Percentiles rank a stretch among this genome's conserved stretches.
phyloP scores from a whole-genome alignment of 2,888 invertebrate species.

The Notodonta dromedarius region DNA sequence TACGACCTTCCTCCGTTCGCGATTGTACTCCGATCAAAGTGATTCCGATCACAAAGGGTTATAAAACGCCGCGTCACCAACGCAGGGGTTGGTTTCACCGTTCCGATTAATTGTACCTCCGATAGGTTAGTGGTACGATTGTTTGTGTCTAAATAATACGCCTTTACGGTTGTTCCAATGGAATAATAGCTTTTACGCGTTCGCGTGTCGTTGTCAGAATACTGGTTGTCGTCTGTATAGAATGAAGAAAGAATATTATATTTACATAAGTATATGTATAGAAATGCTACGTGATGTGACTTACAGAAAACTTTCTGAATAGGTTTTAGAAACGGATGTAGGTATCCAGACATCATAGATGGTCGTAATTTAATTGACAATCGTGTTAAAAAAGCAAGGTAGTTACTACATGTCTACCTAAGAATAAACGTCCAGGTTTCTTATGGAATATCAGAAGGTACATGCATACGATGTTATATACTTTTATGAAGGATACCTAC shows the following conservation, averaged over 20 bases:
- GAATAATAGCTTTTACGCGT: slow-evolving; percentile 31
- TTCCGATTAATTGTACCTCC: slow-evolving; percentile 67
- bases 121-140: slow-evolving; percentile 39
- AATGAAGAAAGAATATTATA: slow-evolving; percentile 8
- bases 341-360: no score
- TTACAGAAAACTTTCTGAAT: no score
- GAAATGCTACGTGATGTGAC: background rate
- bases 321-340: no score
- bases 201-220: slow-evolving; percentile 15
- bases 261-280: background rate
- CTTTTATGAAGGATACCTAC: no score
- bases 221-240: background rate
- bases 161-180: slow-evolving; percentile 29
- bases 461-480: no score
- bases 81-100: slow-evolving; percentile 47
- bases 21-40: slow-evolving; percentile 71
- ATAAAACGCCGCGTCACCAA: slow-evolving; percentile 69
- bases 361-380: no score
- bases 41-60: slow-evolving; percentile 74
- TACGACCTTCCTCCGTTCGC: slow-evolving; percentile 63
- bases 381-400: no score
- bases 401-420: no score
- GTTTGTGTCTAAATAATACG: slow-evolving; percentile 46
- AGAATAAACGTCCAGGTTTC: no score
- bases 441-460: no score